Base-by-base conservation (phyloP, 1,140 invertebrate species). In the Antheraea mylitta region DNA sequence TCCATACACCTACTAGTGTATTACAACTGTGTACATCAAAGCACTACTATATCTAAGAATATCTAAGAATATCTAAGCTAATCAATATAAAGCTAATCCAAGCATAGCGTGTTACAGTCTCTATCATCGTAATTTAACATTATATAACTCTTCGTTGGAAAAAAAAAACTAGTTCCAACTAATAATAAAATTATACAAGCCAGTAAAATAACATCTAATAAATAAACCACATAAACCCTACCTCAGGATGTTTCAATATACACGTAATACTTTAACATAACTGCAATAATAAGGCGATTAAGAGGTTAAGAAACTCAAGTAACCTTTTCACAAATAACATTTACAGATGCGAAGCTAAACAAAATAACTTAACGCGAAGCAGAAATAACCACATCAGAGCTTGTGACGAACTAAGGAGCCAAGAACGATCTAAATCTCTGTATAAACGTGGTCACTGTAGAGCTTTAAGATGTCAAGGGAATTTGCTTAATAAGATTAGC, bases 241-340 rank as follows among this genome's bases (percentile, higher is more conserved):
- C 11, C 5, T 53, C 45, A 30, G 22, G 22, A 30, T 30, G 11
- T 53, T 53, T 53, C 45, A 53, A 53, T 53, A 6, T 1, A 53
- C 11, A 42, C 11, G 38, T 42, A 42, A 42, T 42, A 42, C 8
- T 1, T 42, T 42, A 42, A 16, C 45, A 13, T 53, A 53, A 53
- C 45, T 53, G 11, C 16, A 13, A 16, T 53, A 53, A 53, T 16
- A n/a, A 16, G 45, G 16, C 45, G 45, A 13, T 53, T 53, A 53
- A n/a, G 16, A 53, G 45, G 45, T 53, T 53, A 53, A 53, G 11
- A 53, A 53, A 53, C 45, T 53, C 11, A 5, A 53, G 45, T 53
- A 53, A 53, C 45, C 45, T 53, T 53, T 53, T 53, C 45, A 53
- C 45, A 53, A 53, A 53, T 53, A 53, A 53, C 45, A 6, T 53